phyloP scores from a whole-genome alignment of 2,888 invertebrate genomes.

The Idaea straminata region DNA sequence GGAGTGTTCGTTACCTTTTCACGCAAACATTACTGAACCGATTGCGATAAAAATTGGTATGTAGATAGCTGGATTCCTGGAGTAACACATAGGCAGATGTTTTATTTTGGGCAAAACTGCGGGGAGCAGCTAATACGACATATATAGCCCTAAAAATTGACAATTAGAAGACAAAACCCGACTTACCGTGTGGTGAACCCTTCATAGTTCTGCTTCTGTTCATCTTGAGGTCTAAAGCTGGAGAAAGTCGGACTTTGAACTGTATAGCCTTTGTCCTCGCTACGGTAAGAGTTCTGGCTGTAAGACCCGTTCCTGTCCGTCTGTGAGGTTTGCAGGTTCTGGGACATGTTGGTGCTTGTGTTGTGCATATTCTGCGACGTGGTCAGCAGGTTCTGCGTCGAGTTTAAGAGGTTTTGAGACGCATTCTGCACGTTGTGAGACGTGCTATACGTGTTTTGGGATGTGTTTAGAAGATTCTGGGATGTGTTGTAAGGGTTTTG shows the following conservation, averaged over 20 bases:
- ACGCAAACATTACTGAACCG: too few species aligned
- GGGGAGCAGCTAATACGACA: background rate
- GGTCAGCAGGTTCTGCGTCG: slow-evolving; percentile 11
- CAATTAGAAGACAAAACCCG: slow-evolving; percentile 6
- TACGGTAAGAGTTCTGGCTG: slow-evolving; percentile 36
- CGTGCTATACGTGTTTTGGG: slow-evolving; percentile 12
- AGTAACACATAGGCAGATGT: background rate
- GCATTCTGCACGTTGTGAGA: slow-evolving; percentile 8
- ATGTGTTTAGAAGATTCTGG: slow-evolving; percentile 19
- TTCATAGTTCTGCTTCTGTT: slow-evolving; percentile 79
- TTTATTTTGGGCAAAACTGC: background rate
- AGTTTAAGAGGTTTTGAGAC: slow-evolving; percentile 19
- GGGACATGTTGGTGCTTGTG: slow-evolving; percentile 8
- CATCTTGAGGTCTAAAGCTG: slow-evolving; percentile 68
- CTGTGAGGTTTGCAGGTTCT: slow-evolving; percentile 13
- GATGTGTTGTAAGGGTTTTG: slow-evolving; percentile 29
- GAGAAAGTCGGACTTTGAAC: slow-evolving; percentile 65
- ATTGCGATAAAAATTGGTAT: too few species aligned
- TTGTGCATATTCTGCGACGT: background rate
- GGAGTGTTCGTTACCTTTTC: too few species aligned
- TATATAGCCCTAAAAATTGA: background rate
- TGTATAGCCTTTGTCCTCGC: slow-evolving; percentile 56
- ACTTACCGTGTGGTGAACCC: slow-evolving; percentile 84
- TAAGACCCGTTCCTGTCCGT: slow-evolving; percentile 37
- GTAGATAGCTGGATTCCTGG: too few species aligned